A percentile compares a stretch with the other conserved stretches of the same genome.
Evolutionary conservation across 2,797 vertebrate species (phyloP).

Genomic region (Chrosomus eos): DNA sequence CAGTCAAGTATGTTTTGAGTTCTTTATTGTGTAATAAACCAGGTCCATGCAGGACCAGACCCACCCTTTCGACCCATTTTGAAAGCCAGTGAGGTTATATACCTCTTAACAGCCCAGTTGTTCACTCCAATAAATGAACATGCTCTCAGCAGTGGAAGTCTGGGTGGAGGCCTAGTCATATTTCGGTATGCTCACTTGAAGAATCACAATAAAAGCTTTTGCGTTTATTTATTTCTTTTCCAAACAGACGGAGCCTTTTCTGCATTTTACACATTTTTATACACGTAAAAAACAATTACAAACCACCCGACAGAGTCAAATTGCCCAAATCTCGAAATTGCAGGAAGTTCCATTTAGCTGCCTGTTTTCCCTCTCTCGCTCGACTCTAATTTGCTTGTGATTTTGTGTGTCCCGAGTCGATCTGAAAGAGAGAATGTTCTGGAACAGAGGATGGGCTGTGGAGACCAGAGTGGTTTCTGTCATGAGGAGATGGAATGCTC

Average conservation of each 20-base stretch:
- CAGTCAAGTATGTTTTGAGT: constrained; percentile 44
- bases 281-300: constrained; percentile 6
- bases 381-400: constrained; percentile 48
- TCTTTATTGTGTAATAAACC: constrained; percentile 55
- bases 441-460: constrained; percentile 57
- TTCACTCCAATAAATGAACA: constrained; percentile 31
- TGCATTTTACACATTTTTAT: constrained; percentile 30
- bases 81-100: constrained; percentile 36
- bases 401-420: constrained; percentile 43
- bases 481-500: constrained; percentile 61
- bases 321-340: constrained; percentile 39
- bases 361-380: constrained; percentile 8
- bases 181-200: constrained; percentile 39
- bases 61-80: constrained; percentile 34
- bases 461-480: constrained; percentile 62
- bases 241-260: constrained; percentile 35
- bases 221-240: constrained; percentile 6
- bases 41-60: constrained; percentile 39
- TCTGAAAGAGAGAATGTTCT: constrained; percentile 53
- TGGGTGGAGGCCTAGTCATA: constrained; percentile 28
- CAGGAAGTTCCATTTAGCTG: constrained; percentile 40
- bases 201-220: constrained; percentile 45
- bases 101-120: constrained; percentile 36
- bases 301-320: constrained; percentile 24
- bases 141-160: constrained; percentile 14